Evolutionary conservation across 2,113 vertebrate genomes (phyloP), one percentile per base, ranked within the genome.

Genomic region (Esox niger): DNA sequence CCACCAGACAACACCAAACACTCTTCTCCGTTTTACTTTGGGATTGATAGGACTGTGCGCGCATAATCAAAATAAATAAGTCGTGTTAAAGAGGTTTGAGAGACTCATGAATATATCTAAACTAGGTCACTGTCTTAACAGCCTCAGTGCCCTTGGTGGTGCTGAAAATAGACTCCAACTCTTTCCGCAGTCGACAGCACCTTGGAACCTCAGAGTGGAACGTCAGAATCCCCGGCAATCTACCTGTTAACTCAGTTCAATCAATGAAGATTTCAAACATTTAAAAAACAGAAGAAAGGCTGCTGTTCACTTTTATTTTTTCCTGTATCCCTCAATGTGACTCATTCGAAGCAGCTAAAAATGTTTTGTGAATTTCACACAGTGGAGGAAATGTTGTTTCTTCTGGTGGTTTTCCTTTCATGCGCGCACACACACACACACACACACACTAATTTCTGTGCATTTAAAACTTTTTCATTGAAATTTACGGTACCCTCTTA

Each of bases 41-140:
- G 1, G 38, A 43, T 43, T 15, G 6, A 52, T 5, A 52, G 47
- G n/a, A 52, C 3, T 52, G 47, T 21, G 47, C n/a, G n/a, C 59
- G 65, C 54, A 75, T 77, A 85, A 83, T 81, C 73, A 76, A 72
- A 82, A 71, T 81, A 79, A 75, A 80, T 79, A 84, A 59, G 78
- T 77, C 8, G 17, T n/a, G 82, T 81, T 74, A 82, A 76, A 79
- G 69, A 82, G 81, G 75, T 83, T 76, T 76, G 71, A 82, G 79
- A 87, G 23, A 82, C 71, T 84, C 64, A 54, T 72, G 64, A 84
- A 79, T 83, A 82, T 82, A 84, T 88, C 84, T 86, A 20, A 89
- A 90, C 73, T 91, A 89, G 89, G 89, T 88, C 87, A 85, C 74
- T 80, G 82, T 88, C 79, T 86, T 85, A 90, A 90, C 76, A 69